Conservation (phyloP, 2,797 vertebrate species). For the Tachyglossus aculeatus region DNA sequence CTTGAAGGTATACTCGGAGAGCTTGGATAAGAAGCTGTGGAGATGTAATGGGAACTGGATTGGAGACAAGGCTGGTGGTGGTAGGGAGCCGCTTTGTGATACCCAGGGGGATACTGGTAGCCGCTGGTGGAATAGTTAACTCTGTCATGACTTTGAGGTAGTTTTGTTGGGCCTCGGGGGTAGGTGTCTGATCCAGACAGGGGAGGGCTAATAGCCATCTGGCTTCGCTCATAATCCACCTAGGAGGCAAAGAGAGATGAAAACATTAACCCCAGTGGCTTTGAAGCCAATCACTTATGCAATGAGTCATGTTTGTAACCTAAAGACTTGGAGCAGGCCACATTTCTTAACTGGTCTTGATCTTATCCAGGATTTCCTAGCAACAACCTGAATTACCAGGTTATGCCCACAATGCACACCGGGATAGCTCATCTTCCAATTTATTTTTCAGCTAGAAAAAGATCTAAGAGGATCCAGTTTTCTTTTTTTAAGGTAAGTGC, state of each 20-base stretch:
- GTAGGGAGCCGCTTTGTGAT: conserved; percentile 87
- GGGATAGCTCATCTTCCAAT: too few relatives aligned
- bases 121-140: conserved; percentile 82
- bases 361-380: too few relatives aligned
- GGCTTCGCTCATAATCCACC: conserved; percentile 90
- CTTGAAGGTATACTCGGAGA: conserved; percentile 91
- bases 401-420: too few relatives aligned
- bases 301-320: too few relatives aligned
- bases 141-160: conserved; percentile 94
- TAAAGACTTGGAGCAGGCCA: too few relatives aligned
- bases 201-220: conserved; percentile 87
- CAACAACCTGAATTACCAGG: too few relatives aligned
- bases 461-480: too few relatives aligned
- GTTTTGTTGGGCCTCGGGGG: conserved; percentile 88
- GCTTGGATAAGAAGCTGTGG: conserved; percentile 90
- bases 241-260: conserved; percentile 55
- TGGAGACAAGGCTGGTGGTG: conserved; percentile 88
- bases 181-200: conserved; percentile 88
- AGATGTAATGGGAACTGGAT: conserved; percentile 88
- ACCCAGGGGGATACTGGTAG: conserved; percentile 88
- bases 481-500: too few relatives aligned
- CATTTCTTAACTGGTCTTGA: too few relatives aligned
- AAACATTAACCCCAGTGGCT: background rate
- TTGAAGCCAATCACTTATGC: background rate
- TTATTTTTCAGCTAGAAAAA: too few relatives aligned